Percentiles rank a stretch among this genome's conserved stretches.
Conservation (phyloP, 30 jellyfish, hydroid and myxozoan genomes). For the Hydractinia symbiolongicarpus region DNA sequence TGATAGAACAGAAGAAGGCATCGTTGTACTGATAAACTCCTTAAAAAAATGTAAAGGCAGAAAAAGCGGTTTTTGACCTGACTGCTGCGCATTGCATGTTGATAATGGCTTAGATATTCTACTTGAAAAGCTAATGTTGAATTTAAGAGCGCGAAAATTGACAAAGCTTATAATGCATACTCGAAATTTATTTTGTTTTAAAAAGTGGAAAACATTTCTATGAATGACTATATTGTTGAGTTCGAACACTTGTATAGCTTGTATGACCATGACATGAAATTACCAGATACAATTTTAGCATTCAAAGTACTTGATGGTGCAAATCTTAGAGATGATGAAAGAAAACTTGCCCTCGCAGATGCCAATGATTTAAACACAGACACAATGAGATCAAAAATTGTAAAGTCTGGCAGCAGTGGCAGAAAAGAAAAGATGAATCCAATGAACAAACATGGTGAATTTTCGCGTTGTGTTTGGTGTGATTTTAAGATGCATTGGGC, state of each 20-base stretch:
- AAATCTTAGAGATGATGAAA: slow-evolving; percentile 4
- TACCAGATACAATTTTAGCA: slow-evolving; percentile 22
- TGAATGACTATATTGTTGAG: background rate
- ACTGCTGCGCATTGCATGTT: background rate
- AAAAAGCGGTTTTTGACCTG: background rate
- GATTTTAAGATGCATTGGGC: slow-evolving; percentile 5
- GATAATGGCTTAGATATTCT: background rate
- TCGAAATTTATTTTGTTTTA: background rate
- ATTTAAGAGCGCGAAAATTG: background rate
- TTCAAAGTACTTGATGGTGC: slow-evolving; percentile 14
- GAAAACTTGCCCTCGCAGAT: slow-evolving; percentile 2
- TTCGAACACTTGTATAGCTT: slow-evolving; percentile 14
- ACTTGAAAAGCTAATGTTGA: background rate
- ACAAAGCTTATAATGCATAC: background rate
- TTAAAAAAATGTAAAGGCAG: background rate
- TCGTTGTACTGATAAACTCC: background rate
- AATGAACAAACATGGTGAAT: too few relatives aligned
- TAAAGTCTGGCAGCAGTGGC: background rate
- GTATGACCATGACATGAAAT: slow-evolving; percentile 19
- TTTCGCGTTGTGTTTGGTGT: too few relatives aligned
- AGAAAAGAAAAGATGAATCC: background rate
- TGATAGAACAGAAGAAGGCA: background rate
- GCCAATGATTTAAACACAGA: background rate
- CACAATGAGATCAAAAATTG: background rate
- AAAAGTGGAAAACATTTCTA: background rate